Conservation (phyloP, 2,797 vertebrate genomes). For the Rallus crepitans region DNA sequence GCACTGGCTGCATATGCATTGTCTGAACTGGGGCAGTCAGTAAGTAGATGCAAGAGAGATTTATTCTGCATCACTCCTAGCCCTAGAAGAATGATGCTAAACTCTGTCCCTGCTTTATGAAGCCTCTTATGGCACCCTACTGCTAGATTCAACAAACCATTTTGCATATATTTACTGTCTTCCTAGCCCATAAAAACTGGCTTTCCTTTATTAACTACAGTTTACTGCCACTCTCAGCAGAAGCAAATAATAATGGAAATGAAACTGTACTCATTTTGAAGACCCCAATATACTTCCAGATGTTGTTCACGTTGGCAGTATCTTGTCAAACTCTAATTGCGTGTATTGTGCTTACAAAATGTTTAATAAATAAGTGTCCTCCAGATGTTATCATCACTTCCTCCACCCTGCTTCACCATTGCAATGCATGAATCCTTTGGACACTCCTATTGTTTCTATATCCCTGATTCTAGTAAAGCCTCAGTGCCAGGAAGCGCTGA, state of each 20-base stretch:
- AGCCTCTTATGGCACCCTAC: slow-evolving; percentile 67
- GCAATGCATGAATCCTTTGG: neutral
- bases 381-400: neutral
- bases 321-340: slow-evolving; percentile 29
- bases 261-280: slow-evolving; percentile 51
- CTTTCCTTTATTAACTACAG: slow-evolving; percentile 70
- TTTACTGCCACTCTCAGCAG: slow-evolving; percentile 63
- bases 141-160: slow-evolving; percentile 73
- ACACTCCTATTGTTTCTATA: neutral
- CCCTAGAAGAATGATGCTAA: slow-evolving; percentile 52
- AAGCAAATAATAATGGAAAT: slow-evolving; percentile 51
- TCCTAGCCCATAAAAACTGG: slow-evolving; percentile 63
- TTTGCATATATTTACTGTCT: slow-evolving; percentile 73
- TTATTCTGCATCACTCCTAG: slow-evolving; percentile 41
- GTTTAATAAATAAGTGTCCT: slow-evolving; percentile 21
- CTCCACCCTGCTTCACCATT: neutral
- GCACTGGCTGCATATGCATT: neutral
- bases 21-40: slow-evolving; percentile 13
- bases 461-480: neutral
- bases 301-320: slow-evolving; percentile 10
- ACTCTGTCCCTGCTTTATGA: slow-evolving; percentile 61
- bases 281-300: slow-evolving; percentile 7
- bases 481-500: neutral
- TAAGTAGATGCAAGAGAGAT: slow-evolving; percentile 39
- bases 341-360: slow-evolving; percentile 35